Percentiles rank a stretch among this genome's conserved stretches.
Conservation (phyloP, 2,888 invertebrate genomes). For the Apotomis turbidana region DNA sequence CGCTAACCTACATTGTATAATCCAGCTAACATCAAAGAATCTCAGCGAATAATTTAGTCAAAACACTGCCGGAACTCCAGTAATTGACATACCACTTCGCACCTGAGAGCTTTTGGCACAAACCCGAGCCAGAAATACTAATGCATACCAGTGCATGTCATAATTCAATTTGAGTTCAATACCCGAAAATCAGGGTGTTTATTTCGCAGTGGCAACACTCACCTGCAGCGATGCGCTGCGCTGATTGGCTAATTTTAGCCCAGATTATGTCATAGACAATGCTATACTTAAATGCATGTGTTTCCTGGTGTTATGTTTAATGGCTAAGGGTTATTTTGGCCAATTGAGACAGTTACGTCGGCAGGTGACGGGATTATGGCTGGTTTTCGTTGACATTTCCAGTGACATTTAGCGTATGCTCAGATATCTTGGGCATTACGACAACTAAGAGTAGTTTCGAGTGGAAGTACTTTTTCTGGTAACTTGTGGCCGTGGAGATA, state of each 20-base stretch:
- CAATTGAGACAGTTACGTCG: constrained; percentile 15
- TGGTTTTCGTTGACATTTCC: constrained; percentile 11
- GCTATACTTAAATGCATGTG: constrained; percentile 48
- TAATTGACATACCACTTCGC: constrained; percentile 63
- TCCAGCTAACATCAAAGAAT: constrained; percentile 30
- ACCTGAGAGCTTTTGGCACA: constrained; percentile 71
- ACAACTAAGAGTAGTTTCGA: no score
- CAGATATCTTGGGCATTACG: neutral
- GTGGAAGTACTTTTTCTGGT: no score
- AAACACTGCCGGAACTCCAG: constrained; percentile 53
- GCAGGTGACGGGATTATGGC: constrained; percentile 25
- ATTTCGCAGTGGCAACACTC: constrained; percentile 48
- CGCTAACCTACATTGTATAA: constrained; percentile 1
- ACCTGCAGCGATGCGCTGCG: constrained; percentile 78
- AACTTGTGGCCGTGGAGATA: no score
- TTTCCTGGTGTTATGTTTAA: constrained; percentile 38
- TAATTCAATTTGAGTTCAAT: constrained; percentile 48
- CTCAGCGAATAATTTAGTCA: constrained; percentile 48
- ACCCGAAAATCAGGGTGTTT: constrained; percentile 57
- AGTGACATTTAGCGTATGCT: neutral
- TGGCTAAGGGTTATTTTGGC: constrained; percentile 30
- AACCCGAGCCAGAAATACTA: constrained; percentile 56
- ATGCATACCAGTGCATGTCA: constrained; percentile 41
- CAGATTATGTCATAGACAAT: constrained; percentile 77
- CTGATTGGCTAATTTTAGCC: constrained; percentile 74